Base-by-base conservation (phyloP, 2,797 vertebrate species). In the Mormyrus proboscirostris region DNA sequence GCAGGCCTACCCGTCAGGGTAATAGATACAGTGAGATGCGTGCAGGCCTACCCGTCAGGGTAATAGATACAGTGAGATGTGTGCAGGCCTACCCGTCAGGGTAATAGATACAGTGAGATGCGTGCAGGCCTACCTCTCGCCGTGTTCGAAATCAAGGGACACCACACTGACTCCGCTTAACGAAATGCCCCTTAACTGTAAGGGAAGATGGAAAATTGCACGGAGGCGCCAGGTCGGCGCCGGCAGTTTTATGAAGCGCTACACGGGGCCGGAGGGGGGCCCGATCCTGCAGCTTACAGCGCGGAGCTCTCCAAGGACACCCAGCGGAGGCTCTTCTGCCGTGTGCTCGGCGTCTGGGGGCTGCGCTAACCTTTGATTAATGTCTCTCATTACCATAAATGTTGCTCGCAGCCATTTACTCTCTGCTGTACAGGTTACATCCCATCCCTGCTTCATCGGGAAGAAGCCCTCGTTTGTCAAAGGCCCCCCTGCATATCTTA, bases 331-430 rank as follows among this genome's bases (percentile, higher is more conserved):
- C 59, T 55, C 84, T 76, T 22, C 10, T 41, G 44, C 83, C 14
- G 69, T 51, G 50, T 22, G 86, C 51, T 55, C 51, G 14, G 38
- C 49, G 47, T 8, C 41, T 62, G 53, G 65, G 87, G 33, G 50
- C 89, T 47, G 51, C 38, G 44, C 14, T 73, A 87, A 44, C 50
- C 85, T 79, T 89, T 89, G 89, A 87, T 89, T 86, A 89, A 87
- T 79, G 89, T 5, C 62, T 87, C 85, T 87, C 89, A 89, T 89
- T 87, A 87, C 38, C 89, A 89, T 59, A 89, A 87, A 89, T 44
- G 59, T 57, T 57, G 65, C 89, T 76, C 38, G 19, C 85, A 87
- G 89, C 84, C 51, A 89, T 87, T 47, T 57, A 53, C 50, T 76
- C 62, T 87, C 59, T 87, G 22, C 49, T 33, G 87, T 87, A 55